Evolutionary conservation across 2,113 vertebrate species (phyloP), one percentile per base, ranked within the genome.

Genomic region (Erythrocercus mccallii): DNA sequence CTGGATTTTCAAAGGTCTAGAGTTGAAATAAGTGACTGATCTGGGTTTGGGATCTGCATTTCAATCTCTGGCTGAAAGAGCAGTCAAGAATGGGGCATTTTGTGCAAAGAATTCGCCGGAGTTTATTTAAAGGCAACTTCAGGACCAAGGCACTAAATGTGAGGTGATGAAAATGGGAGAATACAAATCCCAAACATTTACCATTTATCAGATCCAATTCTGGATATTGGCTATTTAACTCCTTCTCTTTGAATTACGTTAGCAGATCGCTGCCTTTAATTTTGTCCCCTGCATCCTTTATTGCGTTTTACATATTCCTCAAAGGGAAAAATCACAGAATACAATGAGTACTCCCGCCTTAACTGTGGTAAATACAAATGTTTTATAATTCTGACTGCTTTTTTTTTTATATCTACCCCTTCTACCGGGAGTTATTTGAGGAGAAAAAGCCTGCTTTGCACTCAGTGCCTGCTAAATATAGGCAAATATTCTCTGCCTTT

Each of bases 401-500:
- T 40, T 37, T 74, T 31, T 40, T 45, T 70, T 38, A 9, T 73
- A 90, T 50, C 74, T 23, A 18, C 56, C 45, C n/a, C 35, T 27
- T 86, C 40, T 73, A 15, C 37, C 57, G n/a, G 10, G 31, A 72
- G 76, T 85, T 95, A 45, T 10, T 10, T 92, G 61, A 57, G 58
- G 77, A 93, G 81, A 90, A 94, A 96, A 96, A 94, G 73, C 91
- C 73, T 94, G 66, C 96, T 97, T 96, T 98, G 97, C 95, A 91
- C 95, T 97, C 78, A 33, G 95, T 81, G 90, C 92, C 93, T 94
- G 86, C 45, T 96, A 95, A 98, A 96, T 95, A 93, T 88, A 78
- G 94, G 92, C 90, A 88, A 57, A 95, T 96, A 94, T 92, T 97
- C 97, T 95, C 96, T 96, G 90, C 96, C 97, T 93, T 96, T 69